Percentiles rank a stretch among this genome's conserved stretches.
phyloP scores from a whole-genome alignment of 2,888 invertebrate species.

The Adineta ricciae region DNA sequence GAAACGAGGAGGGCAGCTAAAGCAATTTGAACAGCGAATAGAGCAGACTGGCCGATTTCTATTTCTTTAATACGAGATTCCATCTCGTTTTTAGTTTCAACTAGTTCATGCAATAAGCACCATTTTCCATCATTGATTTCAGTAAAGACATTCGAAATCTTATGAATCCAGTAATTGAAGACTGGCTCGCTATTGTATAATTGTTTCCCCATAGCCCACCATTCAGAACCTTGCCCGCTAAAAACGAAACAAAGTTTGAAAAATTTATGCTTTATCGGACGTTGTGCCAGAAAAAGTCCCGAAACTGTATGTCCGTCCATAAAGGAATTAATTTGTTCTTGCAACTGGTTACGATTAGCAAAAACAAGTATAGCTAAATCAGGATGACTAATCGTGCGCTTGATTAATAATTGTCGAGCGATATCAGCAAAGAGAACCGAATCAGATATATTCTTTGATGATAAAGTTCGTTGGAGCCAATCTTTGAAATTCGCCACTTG shows the following conservation, averaged over 20 bases:
- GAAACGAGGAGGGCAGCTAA: not conserved
- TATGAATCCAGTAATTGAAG: constrained; percentile 22
- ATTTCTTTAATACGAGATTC: not conserved
- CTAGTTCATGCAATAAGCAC: too few relatives aligned
- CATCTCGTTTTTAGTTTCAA: not conserved
- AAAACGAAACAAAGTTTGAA: not conserved
- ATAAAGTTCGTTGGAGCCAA: not conserved
- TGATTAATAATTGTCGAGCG: not conserved
- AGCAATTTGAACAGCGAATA: not conserved
- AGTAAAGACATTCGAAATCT: too few relatives aligned
- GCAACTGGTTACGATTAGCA: not conserved
- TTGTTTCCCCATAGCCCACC: constrained; percentile 33
- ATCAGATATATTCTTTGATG: not conserved
- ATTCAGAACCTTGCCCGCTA: constrained; percentile 34
- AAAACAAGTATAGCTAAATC: not conserved
- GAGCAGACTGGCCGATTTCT: not conserved
- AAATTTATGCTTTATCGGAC: not conserved
- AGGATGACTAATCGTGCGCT: not conserved
- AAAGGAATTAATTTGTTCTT: not conserved
- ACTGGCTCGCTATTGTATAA: constrained; percentile 35
- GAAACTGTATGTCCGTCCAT: too few relatives aligned
- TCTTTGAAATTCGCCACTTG: not conserved
- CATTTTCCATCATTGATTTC: too few relatives aligned
- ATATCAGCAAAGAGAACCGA: not conserved
- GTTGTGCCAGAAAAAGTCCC: not conserved